Evolutionary conservation across 37 sponge, comb jelly and placozoan species (phyloP).

Genomic region (Haliclona indistincta): DNA sequence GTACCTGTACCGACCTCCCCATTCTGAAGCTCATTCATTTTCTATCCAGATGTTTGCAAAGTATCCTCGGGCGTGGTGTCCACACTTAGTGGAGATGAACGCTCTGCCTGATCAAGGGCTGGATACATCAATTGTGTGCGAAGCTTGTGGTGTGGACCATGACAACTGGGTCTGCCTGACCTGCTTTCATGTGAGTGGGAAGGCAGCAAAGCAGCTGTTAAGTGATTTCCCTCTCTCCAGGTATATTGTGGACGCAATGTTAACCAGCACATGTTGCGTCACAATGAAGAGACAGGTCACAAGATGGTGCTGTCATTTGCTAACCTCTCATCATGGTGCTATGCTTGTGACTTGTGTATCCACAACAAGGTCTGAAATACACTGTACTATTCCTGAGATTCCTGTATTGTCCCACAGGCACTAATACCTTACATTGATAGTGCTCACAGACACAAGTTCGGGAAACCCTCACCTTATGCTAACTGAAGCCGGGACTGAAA

Average conservation of each 20-base stretch:
- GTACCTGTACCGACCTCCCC: too few relatives aligned
- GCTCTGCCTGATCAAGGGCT: slow-evolving; percentile 27
- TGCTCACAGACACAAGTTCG: slow-evolving; percentile 59
- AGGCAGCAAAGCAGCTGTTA: too few relatives aligned
- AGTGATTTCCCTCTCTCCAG: too few relatives aligned
- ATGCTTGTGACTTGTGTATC: slow-evolving; percentile 84
- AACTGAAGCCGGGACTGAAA: too few relatives aligned
- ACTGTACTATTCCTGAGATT: too few relatives aligned
- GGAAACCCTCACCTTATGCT: not conserved
- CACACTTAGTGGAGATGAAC: slow-evolving; percentile 25
- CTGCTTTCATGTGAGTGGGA: slow-evolving; percentile 77
- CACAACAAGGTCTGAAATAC: too few relatives aligned
- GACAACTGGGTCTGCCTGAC: slow-evolving; percentile 86
- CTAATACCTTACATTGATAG: slow-evolving; percentile 28
- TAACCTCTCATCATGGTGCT: slow-evolving; percentile 94
- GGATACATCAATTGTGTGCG: slow-evolving; percentile 52
- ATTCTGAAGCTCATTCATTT: too few relatives aligned
- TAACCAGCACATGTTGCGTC: slow-evolving; percentile 83
- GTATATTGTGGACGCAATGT: slow-evolving; percentile 88
- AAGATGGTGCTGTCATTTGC: slow-evolving; percentile 67
- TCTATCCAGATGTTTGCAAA: slow-evolving; percentile 84
- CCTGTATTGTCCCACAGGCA: slow-evolving; percentile 35
- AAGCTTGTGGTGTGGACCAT: slow-evolving; percentile 43
- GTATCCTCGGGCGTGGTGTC: slow-evolving; percentile 43
- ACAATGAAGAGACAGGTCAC: slow-evolving; percentile 61